These are phyloP conservation scores for Cottoperca gobio DNA, from an alignment of 2,797 vertebrate genomes.

Conservation along the genomic window DNA sequence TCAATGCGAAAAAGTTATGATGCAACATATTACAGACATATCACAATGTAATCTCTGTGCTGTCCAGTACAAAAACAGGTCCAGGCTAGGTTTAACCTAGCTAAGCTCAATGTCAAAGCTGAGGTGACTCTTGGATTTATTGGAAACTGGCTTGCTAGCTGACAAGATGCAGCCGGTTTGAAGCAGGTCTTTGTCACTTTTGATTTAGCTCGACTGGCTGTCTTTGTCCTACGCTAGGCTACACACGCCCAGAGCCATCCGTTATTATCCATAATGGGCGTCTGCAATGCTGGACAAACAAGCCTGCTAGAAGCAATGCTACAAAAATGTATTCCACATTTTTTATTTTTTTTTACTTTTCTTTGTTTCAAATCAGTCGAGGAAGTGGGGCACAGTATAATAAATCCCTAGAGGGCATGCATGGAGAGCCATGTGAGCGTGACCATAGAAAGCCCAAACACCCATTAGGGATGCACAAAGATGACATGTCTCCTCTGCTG, in stretches of 20 bases:
- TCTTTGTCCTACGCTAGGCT: constrained; percentile 12
- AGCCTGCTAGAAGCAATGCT: constrained; percentile 4
- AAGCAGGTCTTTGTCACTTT: constrained; percentile 12
- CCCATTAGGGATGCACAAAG: constrained; percentile 18
- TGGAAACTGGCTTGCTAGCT: neutral
- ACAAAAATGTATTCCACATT: constrained; percentile 12
- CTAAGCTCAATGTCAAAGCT: constrained; percentile 18
- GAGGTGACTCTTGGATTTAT: neutral
- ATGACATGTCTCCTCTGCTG: constrained; percentile 31
- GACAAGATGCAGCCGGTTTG: neutral
- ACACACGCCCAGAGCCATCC: neutral
- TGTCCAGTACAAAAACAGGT: constrained; percentile 8
- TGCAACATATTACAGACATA: too few relatives aligned
- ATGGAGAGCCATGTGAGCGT: constrained; percentile 27
- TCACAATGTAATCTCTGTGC: constrained; percentile 21
- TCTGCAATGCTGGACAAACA: constrained; percentile 24
- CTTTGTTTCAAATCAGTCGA: constrained; percentile 32
- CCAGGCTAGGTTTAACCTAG: constrained; percentile 10
- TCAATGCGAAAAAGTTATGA: too few relatives aligned
- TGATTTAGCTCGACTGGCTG: constrained; percentile 17
- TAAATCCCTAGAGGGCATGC: constrained; percentile 14
- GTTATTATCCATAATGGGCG: constrained; percentile 3
- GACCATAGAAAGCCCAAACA: constrained; percentile 24
- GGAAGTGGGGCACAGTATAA: constrained; percentile 23
- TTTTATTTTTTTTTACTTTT: neutral